Evolutionary conservation across 92 coral and sea anemone species (phyloP).

Genomic region (Palythoa grandiflora): DNA sequence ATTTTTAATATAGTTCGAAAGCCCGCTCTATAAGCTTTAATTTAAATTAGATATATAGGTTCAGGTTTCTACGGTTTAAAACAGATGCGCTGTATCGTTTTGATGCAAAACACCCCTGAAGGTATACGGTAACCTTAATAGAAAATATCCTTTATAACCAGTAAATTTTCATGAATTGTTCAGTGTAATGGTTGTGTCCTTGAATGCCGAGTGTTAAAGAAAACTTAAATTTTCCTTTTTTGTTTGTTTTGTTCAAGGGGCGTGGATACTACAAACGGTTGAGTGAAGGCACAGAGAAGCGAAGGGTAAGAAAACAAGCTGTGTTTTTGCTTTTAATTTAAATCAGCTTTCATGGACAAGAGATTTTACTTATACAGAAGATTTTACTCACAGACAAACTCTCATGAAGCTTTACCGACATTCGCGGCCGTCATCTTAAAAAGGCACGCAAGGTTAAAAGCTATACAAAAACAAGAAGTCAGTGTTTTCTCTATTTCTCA

Average conservation of each 20-base stretch:
- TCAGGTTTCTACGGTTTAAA: too few relatives aligned
- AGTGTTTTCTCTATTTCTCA: neutral
- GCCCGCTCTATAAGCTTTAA: too few relatives aligned
- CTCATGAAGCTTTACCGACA: neutral
- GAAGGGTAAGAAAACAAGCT: constrained; percentile 1
- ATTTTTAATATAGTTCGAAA: too few relatives aligned
- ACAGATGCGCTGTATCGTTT: too few relatives aligned
- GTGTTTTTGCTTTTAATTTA: neutral
- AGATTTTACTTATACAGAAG: too few relatives aligned
- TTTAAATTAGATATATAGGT: too few relatives aligned
- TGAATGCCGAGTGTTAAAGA: neutral
- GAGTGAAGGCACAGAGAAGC: constrained; percentile 39
- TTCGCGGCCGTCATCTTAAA: neutral
- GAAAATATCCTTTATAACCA: neutral
- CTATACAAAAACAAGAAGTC: neutral
- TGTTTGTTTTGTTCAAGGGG: neutral
- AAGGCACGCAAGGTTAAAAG: neutral
- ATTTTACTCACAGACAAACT: too few relatives aligned
- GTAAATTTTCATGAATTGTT: neutral
- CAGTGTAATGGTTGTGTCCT: neutral
- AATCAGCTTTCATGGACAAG: neutral
- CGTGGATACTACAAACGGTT: neutral
- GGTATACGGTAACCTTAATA: too few relatives aligned
- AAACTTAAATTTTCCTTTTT: neutral
- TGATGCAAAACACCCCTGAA: too few relatives aligned